Evolutionary conservation across 1,140 invertebrate genomes (phyloP), one percentile per base, ranked within the genome.

Genomic region (Drosophila tristis): DNA sequence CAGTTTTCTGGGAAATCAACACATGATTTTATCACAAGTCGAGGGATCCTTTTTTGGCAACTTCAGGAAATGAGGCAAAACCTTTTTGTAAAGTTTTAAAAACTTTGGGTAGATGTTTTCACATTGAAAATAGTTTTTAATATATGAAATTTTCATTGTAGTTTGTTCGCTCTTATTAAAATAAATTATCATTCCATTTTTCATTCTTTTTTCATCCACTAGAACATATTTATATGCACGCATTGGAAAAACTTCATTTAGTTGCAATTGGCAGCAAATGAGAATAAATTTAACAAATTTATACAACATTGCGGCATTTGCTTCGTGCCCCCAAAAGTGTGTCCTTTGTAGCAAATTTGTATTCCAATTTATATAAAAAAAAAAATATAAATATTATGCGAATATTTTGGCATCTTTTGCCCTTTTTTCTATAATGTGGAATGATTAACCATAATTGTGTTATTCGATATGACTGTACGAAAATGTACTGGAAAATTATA

Each of bases 261-360:
- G 68, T 75, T 74, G 62, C 55, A 67, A 75, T 62, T 61, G 63
- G 20, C 51, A 73, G 49, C 31, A 76, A 76, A 53, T 76, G 51
- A 66, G 55, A 29, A 59, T 8, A 39, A 60, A 75, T 75, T 53
- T 68, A 76, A 62, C 35, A 39, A 39, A 13, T 39, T 13, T 39
- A 13, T 39, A 42, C 26, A 47, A 75, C 2, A 49, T 45, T 57
- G 58, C 29, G n/a, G 53, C 43, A 31, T 42, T 47, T 31, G 25
- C 44, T 42, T 23, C 49, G 35, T 57, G 11, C 35, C n/a, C 26
- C 25, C 50, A 20, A 70, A 68, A 68, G 35, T 68, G 64, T n/a
- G n/a, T 26, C 50, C 11, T 50, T 57, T 68, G 44, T 68, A 31
- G 64, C 63, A 26, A 35, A 57, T 70, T 70, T 70, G 39, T n/a